These are phyloP conservation scores for Cynopterus brachyotis DNA, from an alignment of 2,113 vertebrate genomes.

Conservation along the genomic window DNA sequence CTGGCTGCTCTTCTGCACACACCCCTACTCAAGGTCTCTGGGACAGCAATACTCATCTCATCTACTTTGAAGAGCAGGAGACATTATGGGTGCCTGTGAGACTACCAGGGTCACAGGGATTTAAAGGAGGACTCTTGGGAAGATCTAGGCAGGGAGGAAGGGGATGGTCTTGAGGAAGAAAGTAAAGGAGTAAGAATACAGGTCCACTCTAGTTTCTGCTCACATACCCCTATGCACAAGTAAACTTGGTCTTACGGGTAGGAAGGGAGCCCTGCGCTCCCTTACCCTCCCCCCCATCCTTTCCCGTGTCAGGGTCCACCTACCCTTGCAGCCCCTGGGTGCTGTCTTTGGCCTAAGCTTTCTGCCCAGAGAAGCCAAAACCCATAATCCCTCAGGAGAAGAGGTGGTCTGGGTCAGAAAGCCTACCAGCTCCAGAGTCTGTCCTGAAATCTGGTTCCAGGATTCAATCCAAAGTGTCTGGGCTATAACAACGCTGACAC, in stretches of 20 bases:
- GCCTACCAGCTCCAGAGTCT: not conserved
- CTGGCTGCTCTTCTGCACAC: not conserved
- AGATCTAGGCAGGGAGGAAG: not conserved
- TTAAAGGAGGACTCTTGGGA: not conserved
- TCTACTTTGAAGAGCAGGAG: not conserved
- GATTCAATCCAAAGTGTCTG: constrained; percentile 29
- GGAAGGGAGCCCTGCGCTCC: not conserved
- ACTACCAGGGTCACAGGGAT: not conserved
- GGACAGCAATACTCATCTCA: not conserved
- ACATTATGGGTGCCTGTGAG: not conserved
- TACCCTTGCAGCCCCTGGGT: not conserved
- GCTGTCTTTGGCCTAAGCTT: not conserved
- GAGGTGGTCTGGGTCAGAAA: not conserved
- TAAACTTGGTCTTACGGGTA: not conserved
- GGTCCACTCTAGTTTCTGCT: not conserved
- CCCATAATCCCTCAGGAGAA: not conserved
- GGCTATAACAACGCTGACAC: not conserved
- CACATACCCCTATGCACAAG: not conserved
- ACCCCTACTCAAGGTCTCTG: not conserved
- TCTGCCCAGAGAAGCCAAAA: not conserved
- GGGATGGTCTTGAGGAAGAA: not conserved
- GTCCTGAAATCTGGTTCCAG: constrained; percentile 33
- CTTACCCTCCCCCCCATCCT: not conserved
- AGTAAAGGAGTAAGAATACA: not conserved
- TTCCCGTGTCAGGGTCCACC: not conserved